These are phyloP conservation scores for Chaetodon trifascialis DNA, from an alignment of 2,113 vertebrate species.

Conservation along the genomic window DNA sequence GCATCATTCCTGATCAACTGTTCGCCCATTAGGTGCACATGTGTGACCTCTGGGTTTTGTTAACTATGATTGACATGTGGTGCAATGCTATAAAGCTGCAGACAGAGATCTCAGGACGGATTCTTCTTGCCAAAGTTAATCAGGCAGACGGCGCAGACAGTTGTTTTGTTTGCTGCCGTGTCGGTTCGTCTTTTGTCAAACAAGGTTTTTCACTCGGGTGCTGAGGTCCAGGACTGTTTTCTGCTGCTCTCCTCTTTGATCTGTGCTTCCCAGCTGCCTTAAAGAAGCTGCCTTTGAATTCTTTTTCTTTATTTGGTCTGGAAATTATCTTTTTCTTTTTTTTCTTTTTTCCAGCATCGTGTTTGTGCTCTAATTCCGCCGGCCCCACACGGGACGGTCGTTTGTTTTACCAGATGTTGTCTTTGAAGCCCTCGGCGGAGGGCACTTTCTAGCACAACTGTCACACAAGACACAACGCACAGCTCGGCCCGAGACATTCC, in stretches of 20 bases:
- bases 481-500: slow-evolving; percentile 60
- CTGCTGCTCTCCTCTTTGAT: slow-evolving; percentile 45
- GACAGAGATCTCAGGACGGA: neutral
- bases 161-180: slow-evolving; percentile 17
- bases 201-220: slow-evolving; percentile 36
- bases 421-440: slow-evolving; percentile 77
- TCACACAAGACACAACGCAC: slow-evolving; percentile 65
- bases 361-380: slow-evolving; percentile 66
- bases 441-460: slow-evolving; percentile 72
- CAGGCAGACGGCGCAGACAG: neutral
- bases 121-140: neutral
- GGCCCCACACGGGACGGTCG: slow-evolving; percentile 54
- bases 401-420: slow-evolving; percentile 82
- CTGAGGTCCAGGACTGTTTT: slow-evolving; percentile 47
- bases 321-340: slow-evolving; percentile 38
- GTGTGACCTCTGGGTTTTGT: slow-evolving; percentile 11
- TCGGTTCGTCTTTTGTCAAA: slow-evolving; percentile 30
- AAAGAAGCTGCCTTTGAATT: slow-evolving; percentile 61
- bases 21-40: slow-evolving; percentile 27
- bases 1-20: slow-evolving; percentile 58
- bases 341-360: slow-evolving; percentile 17
- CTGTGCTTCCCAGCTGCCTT: slow-evolving; percentile 42
- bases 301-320: slow-evolving; percentile 69
- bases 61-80: slow-evolving; percentile 38
- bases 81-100: slow-evolving; percentile 5